Conservation (phyloP, 2,113 vertebrate genomes). For the Illadopsis cleaveri region DNA sequence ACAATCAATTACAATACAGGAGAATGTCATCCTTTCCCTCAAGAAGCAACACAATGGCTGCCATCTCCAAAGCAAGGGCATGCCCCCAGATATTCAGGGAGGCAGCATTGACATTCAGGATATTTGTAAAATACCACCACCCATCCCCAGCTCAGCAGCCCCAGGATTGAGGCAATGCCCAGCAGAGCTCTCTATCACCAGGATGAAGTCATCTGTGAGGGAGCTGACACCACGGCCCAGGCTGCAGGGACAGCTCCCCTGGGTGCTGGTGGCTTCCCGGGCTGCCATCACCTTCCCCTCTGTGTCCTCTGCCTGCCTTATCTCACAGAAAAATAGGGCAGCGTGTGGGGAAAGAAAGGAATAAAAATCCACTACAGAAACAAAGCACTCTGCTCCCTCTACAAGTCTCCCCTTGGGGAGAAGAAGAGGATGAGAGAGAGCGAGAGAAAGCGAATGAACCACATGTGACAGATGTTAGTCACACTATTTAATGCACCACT, state of each 20-base stretch:
- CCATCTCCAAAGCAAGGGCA: neutral
- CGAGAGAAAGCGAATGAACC: constrained; percentile 34
- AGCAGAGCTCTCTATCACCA: constrained; percentile 22
- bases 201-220: constrained; percentile 61
- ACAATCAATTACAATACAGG: neutral
- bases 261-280: neutral
- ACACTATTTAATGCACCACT: constrained; percentile 64
- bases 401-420: constrained; percentile 49
- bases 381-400: constrained; percentile 3
- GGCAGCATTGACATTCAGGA: neutral
- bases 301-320: neutral
- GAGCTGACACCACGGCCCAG: constrained; percentile 1
- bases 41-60: neutral
- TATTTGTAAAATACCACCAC: constrained; percentile 7
- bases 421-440: constrained; percentile 28
- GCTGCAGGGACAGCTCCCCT: constrained; percentile 11
- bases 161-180: neutral
- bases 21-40: neutral
- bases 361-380: constrained; percentile 30
- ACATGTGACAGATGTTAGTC: constrained; percentile 67
- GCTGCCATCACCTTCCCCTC: constrained; percentile 5
- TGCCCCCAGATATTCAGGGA: neutral
- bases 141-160: neutral
- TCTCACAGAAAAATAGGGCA: constrained; percentile 50
- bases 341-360: neutral